Conservation (phyloP, 2,888 invertebrate genomes). For the Andrena bicolor region DNA sequence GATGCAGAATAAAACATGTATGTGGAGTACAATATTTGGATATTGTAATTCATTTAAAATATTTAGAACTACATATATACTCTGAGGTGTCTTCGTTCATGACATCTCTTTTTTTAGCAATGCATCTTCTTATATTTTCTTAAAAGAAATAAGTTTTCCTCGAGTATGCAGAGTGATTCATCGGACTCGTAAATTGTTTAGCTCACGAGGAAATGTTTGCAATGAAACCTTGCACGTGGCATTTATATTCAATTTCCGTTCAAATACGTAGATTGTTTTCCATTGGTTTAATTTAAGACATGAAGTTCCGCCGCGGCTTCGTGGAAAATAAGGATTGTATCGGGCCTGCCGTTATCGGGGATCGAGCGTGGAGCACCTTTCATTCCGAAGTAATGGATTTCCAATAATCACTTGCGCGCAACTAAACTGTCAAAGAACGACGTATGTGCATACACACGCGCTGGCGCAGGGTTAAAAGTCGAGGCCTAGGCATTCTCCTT, state of each 20-base stretch:
- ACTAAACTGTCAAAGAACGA: slow-evolving; percentile 47
- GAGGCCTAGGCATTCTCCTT: slow-evolving; percentile 9
- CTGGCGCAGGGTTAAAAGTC: slow-evolving; percentile 47
- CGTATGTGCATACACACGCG: slow-evolving; percentile 1
- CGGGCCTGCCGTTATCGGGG: slow-evolving; percentile 9
- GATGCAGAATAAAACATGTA: no score
- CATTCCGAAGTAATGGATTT: slow-evolving; percentile 66
- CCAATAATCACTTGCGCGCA: slow-evolving; percentile 54
- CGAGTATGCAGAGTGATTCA: background rate
- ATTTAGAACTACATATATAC: no score
- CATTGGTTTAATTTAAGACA: no score
- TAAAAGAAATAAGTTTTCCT: background rate
- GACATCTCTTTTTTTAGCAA: no score
- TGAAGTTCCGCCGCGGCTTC: background rate
- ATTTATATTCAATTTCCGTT: no score
- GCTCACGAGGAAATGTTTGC: no score
- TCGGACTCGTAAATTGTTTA: no score
- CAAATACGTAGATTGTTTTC: no score
- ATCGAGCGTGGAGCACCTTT: slow-evolving; percentile 29
- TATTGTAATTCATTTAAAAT: no score
- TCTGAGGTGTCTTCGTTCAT: no score
- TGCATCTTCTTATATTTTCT: background rate
- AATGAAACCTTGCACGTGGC: background rate
- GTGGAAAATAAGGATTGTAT: slow-evolving; percentile 18
- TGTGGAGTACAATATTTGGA: no score